Evolutionary conservation across 1,140 invertebrate genomes (phyloP), one percentile per base, ranked within the genome.

Genomic region (Lysiphlebus fabarum): DNA sequence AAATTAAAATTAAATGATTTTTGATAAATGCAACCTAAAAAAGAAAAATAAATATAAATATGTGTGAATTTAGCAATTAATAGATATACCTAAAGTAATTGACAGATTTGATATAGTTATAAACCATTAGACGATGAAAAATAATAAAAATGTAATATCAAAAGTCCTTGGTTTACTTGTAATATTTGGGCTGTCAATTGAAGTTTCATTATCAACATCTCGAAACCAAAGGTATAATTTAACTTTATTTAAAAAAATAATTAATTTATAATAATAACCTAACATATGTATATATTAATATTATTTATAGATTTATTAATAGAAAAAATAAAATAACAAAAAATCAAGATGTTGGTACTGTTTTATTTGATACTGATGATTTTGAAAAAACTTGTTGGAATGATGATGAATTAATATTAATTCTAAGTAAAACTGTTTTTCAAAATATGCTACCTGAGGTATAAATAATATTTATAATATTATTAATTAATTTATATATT

Each of bases 371-470:
- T 12, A 68, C 56, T 57, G 66, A 56, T 42, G 64, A 70, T 57
- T 58, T 58, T 40, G 62, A 12, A 12, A 72, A 69, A 44, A 66
- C 68, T 58, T 75, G 72, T 36, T 75, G 74, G 73, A 70, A 66
- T 3, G 63, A 40, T 17, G 74, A 76, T n/a, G 71, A 75, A 42
- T 66, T 70, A 14, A 63, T 65, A 6, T 61, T 74, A 51, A 56
- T 75, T 6, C 69, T 56, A 14, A 74, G 70, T 59, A 67, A 73
- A 43, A 59, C 62, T 37, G 65, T 70, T 49, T 76, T 76, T 58
- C 72, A 76, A 58, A 69, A 76, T 53, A 65, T 76, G 44, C 48
- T 76, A 12, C 73, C 74, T 0, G 61, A 75, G 62, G 74, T 76
- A 48, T 14, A 62, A 50, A 44, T 11, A 42, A 53, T 10, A 12